Conservation (phyloP, 92 coral and sea anemone species). For the Hydrozoanthus gracilis region DNA sequence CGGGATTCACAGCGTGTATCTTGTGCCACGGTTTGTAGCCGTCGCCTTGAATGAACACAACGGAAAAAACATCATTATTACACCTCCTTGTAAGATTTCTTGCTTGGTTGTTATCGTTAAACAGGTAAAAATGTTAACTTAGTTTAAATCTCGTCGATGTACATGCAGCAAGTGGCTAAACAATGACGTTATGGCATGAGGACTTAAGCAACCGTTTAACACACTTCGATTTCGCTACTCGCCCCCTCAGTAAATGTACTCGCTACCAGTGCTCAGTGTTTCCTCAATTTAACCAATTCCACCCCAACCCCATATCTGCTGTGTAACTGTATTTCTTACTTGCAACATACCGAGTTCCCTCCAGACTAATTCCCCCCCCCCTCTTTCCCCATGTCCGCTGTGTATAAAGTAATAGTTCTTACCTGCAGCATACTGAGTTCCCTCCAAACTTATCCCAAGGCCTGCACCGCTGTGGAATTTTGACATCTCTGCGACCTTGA, state of each 20-base stretch:
- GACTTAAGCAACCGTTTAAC: no score
- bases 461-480: conserved; percentile 90
- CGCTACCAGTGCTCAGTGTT: no score
- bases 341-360: conserved; percentile 87
- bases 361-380: conserved; percentile 87
- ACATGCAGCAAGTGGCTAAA: no score
- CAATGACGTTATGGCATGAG: no score
- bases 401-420: no score
- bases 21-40: conserved; percentile 91
- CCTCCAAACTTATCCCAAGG: conserved; percentile 96
- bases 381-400: no score
- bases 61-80: neutral
- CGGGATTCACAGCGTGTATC: conserved; percentile 94
- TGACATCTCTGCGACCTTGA: conserved; percentile 91
- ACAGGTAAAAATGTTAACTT: no score
- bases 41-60: conserved; percentile 43
- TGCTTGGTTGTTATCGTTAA: no score
- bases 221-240: no score
- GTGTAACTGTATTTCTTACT: conserved; percentile 50
- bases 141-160: no score
- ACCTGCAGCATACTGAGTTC: conserved; percentile 30
- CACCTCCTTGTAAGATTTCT: neutral
- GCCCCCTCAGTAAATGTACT: no score
- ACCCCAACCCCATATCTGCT: neutral
- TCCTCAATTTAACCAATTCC: neutral